phyloP scores from a whole-genome alignment of 2,113 vertebrate species.

The Otolemur garnettii region DNA sequence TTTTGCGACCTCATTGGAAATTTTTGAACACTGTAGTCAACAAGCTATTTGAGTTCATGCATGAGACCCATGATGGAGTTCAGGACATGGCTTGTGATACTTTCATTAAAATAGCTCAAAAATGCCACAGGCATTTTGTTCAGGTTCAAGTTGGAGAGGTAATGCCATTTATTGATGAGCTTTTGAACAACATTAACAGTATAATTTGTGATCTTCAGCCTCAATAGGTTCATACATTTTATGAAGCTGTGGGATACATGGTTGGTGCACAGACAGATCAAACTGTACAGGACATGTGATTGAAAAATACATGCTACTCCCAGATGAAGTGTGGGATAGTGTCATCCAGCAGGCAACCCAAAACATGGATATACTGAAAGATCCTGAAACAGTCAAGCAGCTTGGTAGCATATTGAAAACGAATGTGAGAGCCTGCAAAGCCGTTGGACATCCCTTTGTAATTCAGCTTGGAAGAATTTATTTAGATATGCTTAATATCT shows the following conservation, averaged over 20 bases:
- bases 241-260: slow-evolving; percentile 99
- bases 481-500: slow-evolving; percentile 99
- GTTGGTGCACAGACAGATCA: slow-evolving; percentile 99
- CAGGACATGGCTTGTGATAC: slow-evolving; percentile 99
- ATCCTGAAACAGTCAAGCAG: slow-evolving; percentile 99
- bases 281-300: slow-evolving; percentile 98
- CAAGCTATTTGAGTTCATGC: slow-evolving; percentile 99
- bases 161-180: slow-evolving; percentile 99
- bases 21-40: slow-evolving; percentile 99
- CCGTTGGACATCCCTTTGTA: slow-evolving; percentile 98
- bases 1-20: slow-evolving; percentile 99
- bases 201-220: slow-evolving; percentile 99
- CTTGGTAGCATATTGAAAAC: slow-evolving; percentile 99
- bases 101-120: slow-evolving; percentile 99
- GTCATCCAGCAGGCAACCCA: slow-evolving; percentile 99
- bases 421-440: slow-evolving; percentile 98
- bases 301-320: slow-evolving; percentile 99
- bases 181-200: slow-evolving; percentile 99
- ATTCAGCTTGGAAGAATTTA: slow-evolving; percentile 99
- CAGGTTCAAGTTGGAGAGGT: slow-evolving; percentile 99
- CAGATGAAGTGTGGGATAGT: slow-evolving; percentile 99
- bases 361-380: slow-evolving; percentile 99
- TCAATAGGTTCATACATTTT: slow-evolving; percentile 99
- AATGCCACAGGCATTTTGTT: slow-evolving; percentile 99
- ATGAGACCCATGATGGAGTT: slow-evolving; percentile 99